A percentile compares a stretch with the other conserved stretches of the same genome.
These are phyloP conservation scores for Hipposideros larvatus DNA, from an alignment of 2,797 vertebrate genomes.

Conservation along the genomic window DNA sequence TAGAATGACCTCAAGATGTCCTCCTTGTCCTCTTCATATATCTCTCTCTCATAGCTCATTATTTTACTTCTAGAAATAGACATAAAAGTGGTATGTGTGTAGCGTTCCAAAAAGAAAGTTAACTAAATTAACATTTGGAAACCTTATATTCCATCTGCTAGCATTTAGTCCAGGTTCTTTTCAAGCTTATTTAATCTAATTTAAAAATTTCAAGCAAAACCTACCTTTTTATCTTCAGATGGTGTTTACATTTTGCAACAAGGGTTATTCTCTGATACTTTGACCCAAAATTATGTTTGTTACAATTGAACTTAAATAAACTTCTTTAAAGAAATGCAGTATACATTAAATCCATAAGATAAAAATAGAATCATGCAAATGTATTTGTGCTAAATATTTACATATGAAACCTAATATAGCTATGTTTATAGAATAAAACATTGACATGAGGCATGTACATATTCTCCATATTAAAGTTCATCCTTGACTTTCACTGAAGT, in stretches of 20 bases:
- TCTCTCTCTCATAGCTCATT: neutral
- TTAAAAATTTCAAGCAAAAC: conserved; percentile 52
- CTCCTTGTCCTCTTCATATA: conserved; percentile 72
- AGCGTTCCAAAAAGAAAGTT: neutral
- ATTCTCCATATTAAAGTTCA: neutral
- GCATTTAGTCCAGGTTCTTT: conserved; percentile 54
- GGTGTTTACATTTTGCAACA: neutral
- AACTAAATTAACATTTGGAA: conserved; percentile 35
- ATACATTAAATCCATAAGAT: neutral
- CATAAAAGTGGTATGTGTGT: neutral
- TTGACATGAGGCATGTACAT: neutral
- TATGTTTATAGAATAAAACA: neutral
- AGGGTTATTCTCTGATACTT: neutral
- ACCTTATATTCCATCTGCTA: conserved; percentile 28
- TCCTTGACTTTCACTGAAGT: neutral
- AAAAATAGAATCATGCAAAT: neutral
- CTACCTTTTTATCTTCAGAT: neutral
- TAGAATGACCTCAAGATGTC: conserved; percentile 84
- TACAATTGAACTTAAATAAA: conserved; percentile 53
- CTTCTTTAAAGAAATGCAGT: neutral
- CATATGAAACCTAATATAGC: neutral
- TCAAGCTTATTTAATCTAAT: conserved; percentile 77
- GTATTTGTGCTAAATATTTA: conserved; percentile 43
- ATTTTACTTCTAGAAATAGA: neutral
- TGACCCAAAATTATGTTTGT: neutral